Conservation (phyloP, 2,888 invertebrate species). For the Acrocyrtus sp. region DNA sequence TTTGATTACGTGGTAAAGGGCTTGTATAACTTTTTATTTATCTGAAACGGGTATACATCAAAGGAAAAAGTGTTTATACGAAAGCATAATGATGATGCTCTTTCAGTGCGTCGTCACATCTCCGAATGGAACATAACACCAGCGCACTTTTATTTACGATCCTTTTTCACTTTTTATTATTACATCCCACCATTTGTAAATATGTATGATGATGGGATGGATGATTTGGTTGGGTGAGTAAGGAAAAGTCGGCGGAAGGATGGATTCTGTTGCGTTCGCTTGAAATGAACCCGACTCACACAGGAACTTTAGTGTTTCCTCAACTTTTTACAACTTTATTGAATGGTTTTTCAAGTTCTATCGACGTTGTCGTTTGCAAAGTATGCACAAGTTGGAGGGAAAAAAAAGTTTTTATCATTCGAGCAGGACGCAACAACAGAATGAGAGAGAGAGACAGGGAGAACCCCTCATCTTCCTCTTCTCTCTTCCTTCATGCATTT, state of each 20-base stretch:
- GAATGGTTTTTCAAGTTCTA: background rate
- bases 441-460: too few species aligned
- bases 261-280: conserved; percentile 22
- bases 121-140: conserved; percentile 24
- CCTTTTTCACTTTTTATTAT: conserved; percentile 49
- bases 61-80: background rate
- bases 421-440: too few species aligned
- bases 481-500: conserved; percentile 22
- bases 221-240: conserved; percentile 47
- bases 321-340: conserved; percentile 27
- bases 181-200: conserved; percentile 48
- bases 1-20: conserved; percentile 23
- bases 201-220: conserved; percentile 44
- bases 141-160: conserved; percentile 46
- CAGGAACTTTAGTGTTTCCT: too few species aligned
- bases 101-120: too few species aligned
- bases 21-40: conserved; percentile 4
- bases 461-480: conserved; percentile 19
- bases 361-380: too few species aligned
- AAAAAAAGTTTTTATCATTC: too few species aligned
- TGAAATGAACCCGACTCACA: background rate
- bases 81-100: conserved; percentile 26
- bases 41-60: background rate
- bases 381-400: too few species aligned
- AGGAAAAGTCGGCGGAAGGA: conserved; percentile 42